phyloP scores from a whole-genome alignment of 2,113 vertebrate genomes.

The Scopus umbretta region DNA sequence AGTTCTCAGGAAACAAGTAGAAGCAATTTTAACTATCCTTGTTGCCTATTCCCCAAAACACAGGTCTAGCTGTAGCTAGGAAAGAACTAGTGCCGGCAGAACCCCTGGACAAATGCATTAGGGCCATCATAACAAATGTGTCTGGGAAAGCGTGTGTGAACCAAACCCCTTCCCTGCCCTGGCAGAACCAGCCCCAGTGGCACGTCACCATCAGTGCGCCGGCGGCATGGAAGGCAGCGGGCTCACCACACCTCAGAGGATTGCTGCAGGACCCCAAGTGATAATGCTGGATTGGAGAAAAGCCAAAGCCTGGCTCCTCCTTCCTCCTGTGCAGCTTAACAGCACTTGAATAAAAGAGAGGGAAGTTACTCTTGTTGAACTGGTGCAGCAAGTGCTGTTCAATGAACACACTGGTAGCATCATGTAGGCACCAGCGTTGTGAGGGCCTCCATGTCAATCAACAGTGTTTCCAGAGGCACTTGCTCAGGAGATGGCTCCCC shows the following conservation, averaged over 20 bases:
- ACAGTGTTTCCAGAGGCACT: background rate
- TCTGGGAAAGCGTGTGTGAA: background rate
- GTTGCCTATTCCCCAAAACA: background rate
- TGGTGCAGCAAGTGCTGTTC: background rate
- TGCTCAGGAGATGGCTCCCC: background rate
- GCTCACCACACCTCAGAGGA: background rate
- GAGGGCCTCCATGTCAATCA: background rate
- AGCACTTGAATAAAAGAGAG: background rate
- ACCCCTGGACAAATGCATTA: background rate
- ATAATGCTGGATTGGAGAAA: background rate
- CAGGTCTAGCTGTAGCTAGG: background rate
- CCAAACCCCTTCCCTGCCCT: background rate
- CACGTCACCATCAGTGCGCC: rapidly evolving
- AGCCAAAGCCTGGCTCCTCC: background rate
- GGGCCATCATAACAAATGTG: background rate
- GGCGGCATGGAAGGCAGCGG: rapidly evolving
- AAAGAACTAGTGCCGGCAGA: background rate
- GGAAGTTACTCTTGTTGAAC: background rate
- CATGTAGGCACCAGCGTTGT: rapidly evolving
- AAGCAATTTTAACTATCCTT: background rate
- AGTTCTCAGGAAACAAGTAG: background rate
- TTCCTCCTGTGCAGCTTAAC: background rate
- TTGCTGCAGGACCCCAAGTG: background rate
- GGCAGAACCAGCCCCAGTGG: background rate
- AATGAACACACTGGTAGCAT: background rate